Conservation (phyloP, 2,888 invertebrate genomes). For the Teinopalpus imperialis region DNA sequence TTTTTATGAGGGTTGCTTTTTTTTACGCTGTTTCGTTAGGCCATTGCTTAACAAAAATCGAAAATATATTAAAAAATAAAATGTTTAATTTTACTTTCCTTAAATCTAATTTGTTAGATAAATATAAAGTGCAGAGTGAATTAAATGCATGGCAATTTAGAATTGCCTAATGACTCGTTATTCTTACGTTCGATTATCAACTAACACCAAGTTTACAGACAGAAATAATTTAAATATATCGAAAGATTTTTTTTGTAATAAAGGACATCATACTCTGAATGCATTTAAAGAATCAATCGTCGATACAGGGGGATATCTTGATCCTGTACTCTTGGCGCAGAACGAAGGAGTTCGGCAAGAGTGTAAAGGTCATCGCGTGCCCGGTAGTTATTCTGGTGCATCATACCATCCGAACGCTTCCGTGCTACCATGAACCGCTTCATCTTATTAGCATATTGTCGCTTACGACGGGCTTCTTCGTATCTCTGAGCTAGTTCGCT, state of each 20-base stretch:
- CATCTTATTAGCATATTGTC: conserved; percentile 73
- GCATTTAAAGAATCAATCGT: conserved; percentile 82
- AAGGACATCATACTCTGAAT: conserved; percentile 34
- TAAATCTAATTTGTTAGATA: conserved; percentile 43
- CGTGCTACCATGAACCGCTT: conserved; percentile 85
- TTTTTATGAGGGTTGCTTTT: conserved; percentile 13
- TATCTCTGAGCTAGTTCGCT: conserved; percentile 68
- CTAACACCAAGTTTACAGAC: conserved; percentile 18
- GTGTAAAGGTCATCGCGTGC: conserved; percentile 83
- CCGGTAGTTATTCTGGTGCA: conserved; percentile 68
- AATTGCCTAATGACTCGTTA: conserved; percentile 3
- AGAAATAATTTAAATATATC: conserved; percentile 20
- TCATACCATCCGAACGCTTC: conserved; percentile 72
- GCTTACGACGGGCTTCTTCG: conserved; percentile 73
- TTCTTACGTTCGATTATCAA: conserved; percentile 9
- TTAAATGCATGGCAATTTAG: conserved; percentile 57
- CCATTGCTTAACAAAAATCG: conserved; percentile 40
- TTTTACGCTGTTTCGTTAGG: conserved; percentile 42
- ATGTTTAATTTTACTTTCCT: conserved; percentile 43
- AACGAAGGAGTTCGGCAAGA: conserved; percentile 80
- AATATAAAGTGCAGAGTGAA: conserved; percentile 65
- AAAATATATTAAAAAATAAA: conserved; percentile 38
- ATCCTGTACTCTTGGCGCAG: conserved; percentile 76
- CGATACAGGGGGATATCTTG: conserved; percentile 83
- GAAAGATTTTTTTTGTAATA: conserved; percentile 20